Percentiles rank a stretch among this genome's conserved stretches.
Conservation (phyloP, 2,888 invertebrate species). For the Zelleria hepariella region DNA sequence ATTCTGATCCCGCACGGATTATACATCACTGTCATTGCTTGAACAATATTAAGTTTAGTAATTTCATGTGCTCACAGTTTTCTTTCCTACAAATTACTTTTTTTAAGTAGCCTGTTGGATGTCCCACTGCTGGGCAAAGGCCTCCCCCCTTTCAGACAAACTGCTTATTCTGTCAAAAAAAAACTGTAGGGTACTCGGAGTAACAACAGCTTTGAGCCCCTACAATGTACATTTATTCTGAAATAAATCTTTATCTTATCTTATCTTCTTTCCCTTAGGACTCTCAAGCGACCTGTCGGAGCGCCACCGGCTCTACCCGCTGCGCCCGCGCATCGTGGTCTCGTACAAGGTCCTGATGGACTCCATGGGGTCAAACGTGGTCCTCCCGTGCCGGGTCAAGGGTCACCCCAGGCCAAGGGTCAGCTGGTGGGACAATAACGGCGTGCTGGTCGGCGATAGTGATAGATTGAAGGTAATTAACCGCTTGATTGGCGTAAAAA, state of each 20-base stretch:
- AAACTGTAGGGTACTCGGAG: too few relatives aligned
- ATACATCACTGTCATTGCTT: too few relatives aligned
- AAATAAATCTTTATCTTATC: too few relatives aligned
- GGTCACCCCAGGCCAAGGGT: conserved; percentile 78
- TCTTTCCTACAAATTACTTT: too few relatives aligned
- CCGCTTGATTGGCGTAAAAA: background rate
- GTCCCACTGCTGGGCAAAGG: too few relatives aligned
- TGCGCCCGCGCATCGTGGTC: conserved; percentile 66
- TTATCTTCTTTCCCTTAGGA: background rate
- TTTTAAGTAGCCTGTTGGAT: too few relatives aligned
- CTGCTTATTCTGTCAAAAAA: too few relatives aligned
- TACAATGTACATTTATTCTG: too few relatives aligned
- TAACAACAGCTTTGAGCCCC: background rate
- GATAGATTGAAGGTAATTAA: conserved; percentile 67
- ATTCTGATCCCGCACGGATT: too few relatives aligned
- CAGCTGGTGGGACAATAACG: conserved; percentile 76
- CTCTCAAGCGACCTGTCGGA: conserved; percentile 35
- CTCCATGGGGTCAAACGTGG: conserved; percentile 73
- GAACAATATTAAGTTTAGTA: too few relatives aligned
- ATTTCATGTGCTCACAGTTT: too few relatives aligned
- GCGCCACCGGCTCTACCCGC: conserved; percentile 54
- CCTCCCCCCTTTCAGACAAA: too few relatives aligned
- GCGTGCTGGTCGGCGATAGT: conserved; percentile 57
- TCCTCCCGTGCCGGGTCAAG: conserved; percentile 78
- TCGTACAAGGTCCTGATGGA: conserved; percentile 71